Conservation (phyloP, 1,140 invertebrate species). For the Ceratosolen fusciceps region DNA sequence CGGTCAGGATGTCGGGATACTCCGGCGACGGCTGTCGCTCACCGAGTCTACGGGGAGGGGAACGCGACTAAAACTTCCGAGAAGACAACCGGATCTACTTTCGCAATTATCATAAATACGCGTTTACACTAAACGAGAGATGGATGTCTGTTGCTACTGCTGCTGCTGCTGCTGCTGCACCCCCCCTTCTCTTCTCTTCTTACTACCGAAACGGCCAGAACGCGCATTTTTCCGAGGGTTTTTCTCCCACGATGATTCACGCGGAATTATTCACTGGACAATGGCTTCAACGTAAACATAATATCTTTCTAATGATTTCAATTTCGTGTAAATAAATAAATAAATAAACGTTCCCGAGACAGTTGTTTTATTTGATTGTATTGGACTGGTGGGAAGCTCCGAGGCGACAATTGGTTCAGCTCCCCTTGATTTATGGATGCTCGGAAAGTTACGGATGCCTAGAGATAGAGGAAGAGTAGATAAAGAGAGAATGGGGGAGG, state of each 20-base stretch:
- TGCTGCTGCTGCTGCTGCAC: no score
- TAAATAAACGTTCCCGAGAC: no score
- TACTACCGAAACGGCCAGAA: no score
- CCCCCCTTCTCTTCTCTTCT: no score
- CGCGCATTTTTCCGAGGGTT: neutral
- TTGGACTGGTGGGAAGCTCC: no score
- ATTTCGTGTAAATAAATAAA: neutral
- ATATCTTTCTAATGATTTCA: no score
- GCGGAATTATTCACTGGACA: no score
- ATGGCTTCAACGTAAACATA: no score
- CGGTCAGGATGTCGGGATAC: conserved; percentile 36
- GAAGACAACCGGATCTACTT: conserved; percentile 18
- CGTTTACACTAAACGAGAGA: no score
- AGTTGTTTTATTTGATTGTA: neutral
- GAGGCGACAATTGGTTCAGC: neutral
- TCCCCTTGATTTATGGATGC: neutral
- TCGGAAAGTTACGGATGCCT: neutral
- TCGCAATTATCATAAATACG: neutral
- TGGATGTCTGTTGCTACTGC: no score
- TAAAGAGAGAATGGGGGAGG: conserved; percentile 13
- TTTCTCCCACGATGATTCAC: neutral
- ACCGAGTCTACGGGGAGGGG: neutral
- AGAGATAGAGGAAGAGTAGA: neutral
- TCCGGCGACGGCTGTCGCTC: no score
- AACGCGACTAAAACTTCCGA: neutral